A percentile compares a stretch with the other conserved stretches of the same genome.
Evolutionary conservation across 2,797 vertebrate genomes (phyloP).

Genomic region (Hippocampus kuda): DNA sequence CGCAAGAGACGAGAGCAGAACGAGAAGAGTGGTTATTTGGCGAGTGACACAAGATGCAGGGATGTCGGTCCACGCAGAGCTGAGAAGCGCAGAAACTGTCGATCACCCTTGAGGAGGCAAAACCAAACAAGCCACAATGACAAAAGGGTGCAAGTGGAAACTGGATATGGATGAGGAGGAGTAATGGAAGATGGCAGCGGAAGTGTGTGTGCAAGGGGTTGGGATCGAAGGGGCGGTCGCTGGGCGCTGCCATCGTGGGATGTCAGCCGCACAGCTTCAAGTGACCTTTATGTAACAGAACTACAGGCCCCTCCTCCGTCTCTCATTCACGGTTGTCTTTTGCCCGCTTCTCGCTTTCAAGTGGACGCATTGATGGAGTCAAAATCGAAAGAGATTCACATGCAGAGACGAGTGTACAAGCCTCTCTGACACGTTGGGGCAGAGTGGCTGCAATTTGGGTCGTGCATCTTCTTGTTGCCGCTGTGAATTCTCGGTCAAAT

Average conservation of each 20-base stretch:
- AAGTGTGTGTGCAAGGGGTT: constrained; percentile 12
- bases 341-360: constrained; percentile 9
- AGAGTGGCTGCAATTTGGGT: too few species aligned
- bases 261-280: constrained; percentile 35
- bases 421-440: too few species aligned
- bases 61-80: constrained; percentile 19
- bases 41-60: constrained; percentile 41
- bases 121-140: constrained; percentile 38
- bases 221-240: neutral
- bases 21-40: constrained; percentile 18
- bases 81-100: constrained; percentile 27
- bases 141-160: constrained; percentile 52
- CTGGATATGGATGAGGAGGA: constrained; percentile 48
- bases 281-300: constrained; percentile 53
- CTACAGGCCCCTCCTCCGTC: constrained; percentile 21
- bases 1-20: constrained; percentile 13
- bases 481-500: too few species aligned
- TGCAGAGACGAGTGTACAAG: neutral
- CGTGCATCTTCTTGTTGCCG: too few species aligned
- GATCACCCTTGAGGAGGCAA: constrained; percentile 34
- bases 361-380: constrained; percentile 12
- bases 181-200: constrained; percentile 31
- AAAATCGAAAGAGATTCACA: constrained; percentile 16
- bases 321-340: constrained; percentile 23
- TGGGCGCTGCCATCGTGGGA: constrained; percentile 16